Percentiles rank a stretch among this genome's conserved stretches.
Evolutionary conservation across 30 jellyfish, hydroid and myxozoan genomes (phyloP).

Genomic region (Hydractinia echinata): DNA sequence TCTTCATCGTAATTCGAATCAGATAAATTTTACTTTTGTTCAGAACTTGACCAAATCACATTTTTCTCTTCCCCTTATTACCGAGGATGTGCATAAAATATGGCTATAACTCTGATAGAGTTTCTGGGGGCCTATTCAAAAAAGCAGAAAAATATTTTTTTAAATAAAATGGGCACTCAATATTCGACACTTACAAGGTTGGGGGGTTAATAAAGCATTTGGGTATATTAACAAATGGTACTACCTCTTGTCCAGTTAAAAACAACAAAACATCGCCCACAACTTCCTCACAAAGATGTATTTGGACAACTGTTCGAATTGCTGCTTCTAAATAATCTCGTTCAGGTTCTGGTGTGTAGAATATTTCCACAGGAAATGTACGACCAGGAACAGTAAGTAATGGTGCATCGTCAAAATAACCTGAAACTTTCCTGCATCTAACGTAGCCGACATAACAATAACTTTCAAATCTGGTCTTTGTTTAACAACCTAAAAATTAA

Average conservation of each 20-base stretch:
- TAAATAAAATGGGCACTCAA: too few relatives aligned
- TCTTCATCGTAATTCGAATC: too few relatives aligned
- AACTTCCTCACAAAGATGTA: constrained; percentile 93
- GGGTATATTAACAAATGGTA: neutral
- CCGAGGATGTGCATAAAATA: too few relatives aligned
- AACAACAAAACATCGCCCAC: constrained; percentile 93
- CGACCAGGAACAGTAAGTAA: constrained; percentile 99
- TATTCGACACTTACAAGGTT: too few relatives aligned
- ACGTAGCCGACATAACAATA: constrained; percentile 98
- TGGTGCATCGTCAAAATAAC: constrained; percentile 98
- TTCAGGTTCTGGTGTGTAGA: constrained; percentile 99
- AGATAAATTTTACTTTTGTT: too few relatives aligned
- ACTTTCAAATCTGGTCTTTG: constrained; percentile 98
- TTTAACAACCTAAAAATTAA: constrained; percentile 59
- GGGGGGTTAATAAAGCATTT: too few relatives aligned
- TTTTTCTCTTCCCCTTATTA: too few relatives aligned
- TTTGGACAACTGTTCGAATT: constrained; percentile 97
- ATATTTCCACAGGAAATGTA: constrained; percentile 99
- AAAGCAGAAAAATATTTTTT: too few relatives aligned
- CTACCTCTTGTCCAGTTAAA: constrained; percentile 98
- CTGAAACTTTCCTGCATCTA: constrained; percentile 99
- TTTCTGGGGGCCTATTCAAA: too few relatives aligned
- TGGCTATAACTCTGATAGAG: too few relatives aligned
- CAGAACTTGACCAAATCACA: too few relatives aligned
- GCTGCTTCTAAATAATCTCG: constrained; percentile 99